phyloP scores from a whole-genome alignment of 2,797 vertebrate species.

The Myripristis murdjan region DNA sequence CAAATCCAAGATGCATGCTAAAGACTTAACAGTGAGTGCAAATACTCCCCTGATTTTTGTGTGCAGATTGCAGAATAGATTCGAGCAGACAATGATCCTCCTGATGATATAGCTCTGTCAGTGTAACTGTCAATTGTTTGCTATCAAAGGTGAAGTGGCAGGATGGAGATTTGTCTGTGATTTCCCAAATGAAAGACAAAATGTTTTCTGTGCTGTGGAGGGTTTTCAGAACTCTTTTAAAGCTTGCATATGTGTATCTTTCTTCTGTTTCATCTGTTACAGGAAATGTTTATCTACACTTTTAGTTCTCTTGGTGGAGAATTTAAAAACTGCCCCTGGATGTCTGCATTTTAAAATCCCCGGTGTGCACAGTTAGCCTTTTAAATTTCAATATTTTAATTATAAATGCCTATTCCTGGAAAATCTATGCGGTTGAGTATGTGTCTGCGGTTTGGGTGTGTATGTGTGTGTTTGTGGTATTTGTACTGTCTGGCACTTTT shows the following conservation, averaged over 20 bases:
- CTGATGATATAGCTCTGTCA: slow-evolving; percentile 26
- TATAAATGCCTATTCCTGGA: slow-evolving; percentile 60
- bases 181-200: slow-evolving; percentile 13
- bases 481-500: slow-evolving; percentile 66
- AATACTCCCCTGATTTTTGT: slow-evolving; percentile 39
- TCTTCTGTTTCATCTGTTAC: slow-evolving; percentile 47
- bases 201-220: neutral
- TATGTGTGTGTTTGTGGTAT: slow-evolving; percentile 44
- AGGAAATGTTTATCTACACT: slow-evolving; percentile 55
- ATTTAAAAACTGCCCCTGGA: slow-evolving; percentile 66
- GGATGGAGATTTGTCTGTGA: slow-evolving; percentile 9
- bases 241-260: slow-evolving; percentile 43
- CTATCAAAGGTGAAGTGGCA: slow-evolving; percentile 23
- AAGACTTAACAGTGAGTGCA: slow-evolving; percentile 46
- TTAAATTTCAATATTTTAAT: slow-evolving; percentile 62
- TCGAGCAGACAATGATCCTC: neutral
- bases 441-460: neutral
- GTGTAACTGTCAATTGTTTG: slow-evolving; percentile 39
- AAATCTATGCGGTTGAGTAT: slow-evolving; percentile 23
- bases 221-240: slow-evolving; percentile 16
- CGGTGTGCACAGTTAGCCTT: slow-evolving; percentile 56
- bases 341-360: slow-evolving; percentile 73
- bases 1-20: slow-evolving; percentile 54
- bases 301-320: slow-evolving; percentile 42
- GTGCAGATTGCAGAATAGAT: slow-evolving; percentile 25